phyloP scores from a whole-genome alignment of 2,113 vertebrate genomes.

The Ochotona princeps region DNA sequence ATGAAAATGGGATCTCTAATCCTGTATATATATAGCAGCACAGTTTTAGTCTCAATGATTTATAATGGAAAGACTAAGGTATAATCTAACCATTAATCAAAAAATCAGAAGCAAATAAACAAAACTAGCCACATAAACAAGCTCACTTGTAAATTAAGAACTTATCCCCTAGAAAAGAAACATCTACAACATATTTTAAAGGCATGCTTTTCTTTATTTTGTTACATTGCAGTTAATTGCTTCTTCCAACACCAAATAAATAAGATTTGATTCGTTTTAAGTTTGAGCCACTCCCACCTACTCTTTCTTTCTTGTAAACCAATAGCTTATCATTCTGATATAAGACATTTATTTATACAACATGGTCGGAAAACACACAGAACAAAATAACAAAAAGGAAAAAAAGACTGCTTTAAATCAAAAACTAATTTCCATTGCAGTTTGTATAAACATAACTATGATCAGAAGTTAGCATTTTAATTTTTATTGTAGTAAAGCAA shows the following conservation, averaged over 20 bases:
- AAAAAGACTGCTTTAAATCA: neutral
- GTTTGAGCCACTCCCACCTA: neutral
- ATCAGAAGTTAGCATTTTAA: conserved; percentile 6
- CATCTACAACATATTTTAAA: neutral
- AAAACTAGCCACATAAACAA: neutral
- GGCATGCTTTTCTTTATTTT: neutral
- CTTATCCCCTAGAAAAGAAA: neutral
- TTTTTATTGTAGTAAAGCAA: neutral
- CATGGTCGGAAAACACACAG: neutral
- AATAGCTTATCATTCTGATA: neutral
- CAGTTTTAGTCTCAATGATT: too few relatives aligned
- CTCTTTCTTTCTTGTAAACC: neutral
- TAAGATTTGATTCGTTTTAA: neutral
- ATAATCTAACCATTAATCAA: neutral
- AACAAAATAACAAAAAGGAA: conserved; percentile 3
- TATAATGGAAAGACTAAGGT: too few relatives aligned
- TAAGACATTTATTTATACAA: neutral
- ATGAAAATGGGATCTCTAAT: too few relatives aligned
- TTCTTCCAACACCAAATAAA: neutral
- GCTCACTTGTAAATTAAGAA: neutral
- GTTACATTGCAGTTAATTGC: neutral
- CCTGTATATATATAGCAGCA: too few relatives aligned
- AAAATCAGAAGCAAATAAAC: neutral
- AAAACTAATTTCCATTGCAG: neutral
- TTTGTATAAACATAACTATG: conserved; percentile 3